Percentiles rank a stretch among this genome's conserved stretches.
Conservation (phyloP, 2,113 vertebrate species). For the Carassius carassius region DNA sequence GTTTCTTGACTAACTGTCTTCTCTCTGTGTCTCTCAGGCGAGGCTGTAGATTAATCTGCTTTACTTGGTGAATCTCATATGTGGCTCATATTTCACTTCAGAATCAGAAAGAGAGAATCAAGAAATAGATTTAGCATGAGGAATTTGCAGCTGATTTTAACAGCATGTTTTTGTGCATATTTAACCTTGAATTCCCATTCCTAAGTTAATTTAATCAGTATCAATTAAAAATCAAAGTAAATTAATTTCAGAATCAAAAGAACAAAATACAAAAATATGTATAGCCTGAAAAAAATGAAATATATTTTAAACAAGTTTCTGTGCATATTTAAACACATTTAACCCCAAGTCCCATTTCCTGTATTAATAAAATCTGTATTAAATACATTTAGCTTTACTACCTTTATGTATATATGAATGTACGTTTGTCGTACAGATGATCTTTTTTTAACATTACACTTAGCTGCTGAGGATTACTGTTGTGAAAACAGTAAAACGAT, state of each 20-base stretch:
- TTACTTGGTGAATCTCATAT: not conserved
- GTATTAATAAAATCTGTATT: not conserved
- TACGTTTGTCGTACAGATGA: not conserved
- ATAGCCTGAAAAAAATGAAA: not conserved
- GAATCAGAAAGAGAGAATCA: not conserved
- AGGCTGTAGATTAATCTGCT: conserved; percentile 2
- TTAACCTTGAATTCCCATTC: not conserved
- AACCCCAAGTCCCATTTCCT: not conserved
- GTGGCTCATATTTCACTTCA: not conserved
- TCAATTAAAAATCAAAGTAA: not conserved
- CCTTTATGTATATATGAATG: not conserved
- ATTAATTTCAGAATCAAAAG: not conserved
- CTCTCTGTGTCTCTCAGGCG: not conserved
- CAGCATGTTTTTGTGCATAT: not conserved
- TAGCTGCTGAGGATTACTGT: not conserved
- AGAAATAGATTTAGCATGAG: not conserved
- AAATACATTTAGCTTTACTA: not conserved
- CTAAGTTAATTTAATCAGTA: not conserved
- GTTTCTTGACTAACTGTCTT: not conserved
- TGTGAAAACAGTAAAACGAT: not conserved
- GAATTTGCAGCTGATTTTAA: not conserved
- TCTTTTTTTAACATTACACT: not conserved
- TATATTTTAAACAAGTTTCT: not conserved
- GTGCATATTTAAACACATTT: not conserved
- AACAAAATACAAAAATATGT: not conserved